These are phyloP conservation scores for Microcebus tavaratra DNA, from an alignment of 2,113 vertebrate species.

Conservation along the genomic window DNA sequence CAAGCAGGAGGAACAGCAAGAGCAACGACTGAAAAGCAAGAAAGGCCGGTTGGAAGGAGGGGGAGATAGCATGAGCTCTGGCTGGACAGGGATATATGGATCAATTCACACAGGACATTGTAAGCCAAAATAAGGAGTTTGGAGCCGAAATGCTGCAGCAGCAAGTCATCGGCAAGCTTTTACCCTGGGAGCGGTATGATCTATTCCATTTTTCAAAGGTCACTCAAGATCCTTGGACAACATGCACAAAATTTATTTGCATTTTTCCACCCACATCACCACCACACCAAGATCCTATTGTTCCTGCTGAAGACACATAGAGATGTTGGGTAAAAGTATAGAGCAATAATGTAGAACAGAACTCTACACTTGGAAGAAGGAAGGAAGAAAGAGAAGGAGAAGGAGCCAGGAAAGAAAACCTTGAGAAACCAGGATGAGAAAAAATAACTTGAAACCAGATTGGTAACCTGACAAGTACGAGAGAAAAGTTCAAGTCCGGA, in stretches of 20 bases:
- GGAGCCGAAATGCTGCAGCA: not conserved
- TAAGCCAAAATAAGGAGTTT: not conserved
- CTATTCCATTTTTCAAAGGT: conserved; percentile 7
- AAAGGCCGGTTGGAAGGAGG: not conserved
- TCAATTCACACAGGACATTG: not conserved
- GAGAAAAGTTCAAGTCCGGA: not conserved
- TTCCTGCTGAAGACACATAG: not conserved
- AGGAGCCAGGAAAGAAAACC: not conserved
- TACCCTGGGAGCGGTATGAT: not conserved
- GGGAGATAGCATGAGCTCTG: not conserved
- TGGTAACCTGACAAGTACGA: not conserved
- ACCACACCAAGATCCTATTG: not conserved
- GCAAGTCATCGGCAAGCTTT: not conserved
- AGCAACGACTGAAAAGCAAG: not conserved
- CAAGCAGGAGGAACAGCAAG: not conserved
- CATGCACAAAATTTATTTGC: not conserved
- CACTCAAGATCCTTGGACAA: not conserved
- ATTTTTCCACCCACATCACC: not conserved
- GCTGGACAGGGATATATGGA: not conserved
- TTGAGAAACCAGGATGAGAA: not conserved
- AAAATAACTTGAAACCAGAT: not conserved
- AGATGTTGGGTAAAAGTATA: not conserved
- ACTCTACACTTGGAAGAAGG: not conserved
- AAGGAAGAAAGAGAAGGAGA: not conserved
- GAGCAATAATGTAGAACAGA: not conserved